Evolutionary conservation across 1,140 invertebrate genomes (phyloP).

Genomic region (Magallana gigas): DNA sequence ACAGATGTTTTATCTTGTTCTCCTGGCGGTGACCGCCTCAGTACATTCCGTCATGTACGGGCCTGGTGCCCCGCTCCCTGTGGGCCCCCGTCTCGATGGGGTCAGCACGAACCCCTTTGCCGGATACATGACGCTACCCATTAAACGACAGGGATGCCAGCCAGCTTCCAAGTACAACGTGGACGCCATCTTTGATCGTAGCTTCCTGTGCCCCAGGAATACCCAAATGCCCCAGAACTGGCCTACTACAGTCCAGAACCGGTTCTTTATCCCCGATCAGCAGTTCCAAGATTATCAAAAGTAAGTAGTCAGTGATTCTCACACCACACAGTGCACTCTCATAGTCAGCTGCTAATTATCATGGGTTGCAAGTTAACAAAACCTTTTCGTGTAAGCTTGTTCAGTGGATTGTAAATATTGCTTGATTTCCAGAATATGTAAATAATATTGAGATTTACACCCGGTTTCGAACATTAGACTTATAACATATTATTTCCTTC

Average conservation of each 20-base stretch:
- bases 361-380: too few species aligned
- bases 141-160: not conserved
- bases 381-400: too few species aligned
- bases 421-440: too few species aligned
- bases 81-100: not conserved
- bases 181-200: conserved; percentile 7
- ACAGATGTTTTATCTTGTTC: conserved; percentile 1
- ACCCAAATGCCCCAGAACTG: not conserved
- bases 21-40: not conserved
- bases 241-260: not conserved
- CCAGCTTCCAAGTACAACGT: not conserved
- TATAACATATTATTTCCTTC: not conserved
- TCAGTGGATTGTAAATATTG: too few species aligned
- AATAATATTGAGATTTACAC: too few species aligned
- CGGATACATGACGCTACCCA: not conserved
- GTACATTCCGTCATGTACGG: not conserved
- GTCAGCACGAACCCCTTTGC: not conserved
- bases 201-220: not conserved
- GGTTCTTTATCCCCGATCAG: not conserved
- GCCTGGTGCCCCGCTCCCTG: not conserved
- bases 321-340: too few species aligned
- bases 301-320: not conserved
- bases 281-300: not conserved
- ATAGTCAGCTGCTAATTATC: too few species aligned
- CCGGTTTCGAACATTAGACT: too few species aligned